A percentile compares a stretch with the other conserved stretches of the same genome.
Evolutionary conservation across 2,113 vertebrate species (phyloP).

Genomic region (Solea senegalensis): DNA sequence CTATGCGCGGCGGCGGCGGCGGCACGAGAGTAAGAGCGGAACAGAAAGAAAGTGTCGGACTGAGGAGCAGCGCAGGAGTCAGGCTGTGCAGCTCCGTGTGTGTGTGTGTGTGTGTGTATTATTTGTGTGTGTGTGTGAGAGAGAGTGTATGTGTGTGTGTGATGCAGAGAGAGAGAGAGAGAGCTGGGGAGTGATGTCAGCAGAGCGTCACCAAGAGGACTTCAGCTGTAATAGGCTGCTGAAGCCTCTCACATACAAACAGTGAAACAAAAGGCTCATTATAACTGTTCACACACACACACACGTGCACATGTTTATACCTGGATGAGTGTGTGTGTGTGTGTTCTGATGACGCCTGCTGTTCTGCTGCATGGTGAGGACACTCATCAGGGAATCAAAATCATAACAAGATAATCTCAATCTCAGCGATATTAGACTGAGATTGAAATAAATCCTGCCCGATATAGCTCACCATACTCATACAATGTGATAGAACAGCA

Average conservation of each 20-base stretch:
- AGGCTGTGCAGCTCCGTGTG: slow-evolving; percentile 13
- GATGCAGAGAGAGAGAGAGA: slow-evolving; percentile 32
- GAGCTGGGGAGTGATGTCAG: slow-evolving; percentile 73
- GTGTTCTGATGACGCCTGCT: slow-evolving; percentile 29
- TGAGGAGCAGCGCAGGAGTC: background rate
- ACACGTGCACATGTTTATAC: background rate
- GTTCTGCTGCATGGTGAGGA: background rate
- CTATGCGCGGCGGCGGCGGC: background rate
- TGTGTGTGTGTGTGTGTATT: background rate
- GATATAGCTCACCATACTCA: no score
- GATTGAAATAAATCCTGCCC: no score
- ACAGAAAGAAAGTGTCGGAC: background rate
- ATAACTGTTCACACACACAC: background rate
- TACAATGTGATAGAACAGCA: no score
- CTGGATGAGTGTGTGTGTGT: background rate
- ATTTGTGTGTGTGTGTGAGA: background rate
- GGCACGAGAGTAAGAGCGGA: background rate
- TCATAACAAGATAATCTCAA: no score
- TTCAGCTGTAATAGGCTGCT: slow-evolving; percentile 40
- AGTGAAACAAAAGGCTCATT: no score
- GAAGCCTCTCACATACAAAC: background rate
- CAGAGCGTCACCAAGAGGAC: slow-evolving; percentile 77
- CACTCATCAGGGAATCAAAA: no score
- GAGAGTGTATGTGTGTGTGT: slow-evolving; percentile 18
- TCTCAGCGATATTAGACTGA: no score